These are phyloP conservation scores for Zosterops japonicus DNA, from an alignment of 2,113 vertebrate species.

Conservation along the genomic window DNA sequence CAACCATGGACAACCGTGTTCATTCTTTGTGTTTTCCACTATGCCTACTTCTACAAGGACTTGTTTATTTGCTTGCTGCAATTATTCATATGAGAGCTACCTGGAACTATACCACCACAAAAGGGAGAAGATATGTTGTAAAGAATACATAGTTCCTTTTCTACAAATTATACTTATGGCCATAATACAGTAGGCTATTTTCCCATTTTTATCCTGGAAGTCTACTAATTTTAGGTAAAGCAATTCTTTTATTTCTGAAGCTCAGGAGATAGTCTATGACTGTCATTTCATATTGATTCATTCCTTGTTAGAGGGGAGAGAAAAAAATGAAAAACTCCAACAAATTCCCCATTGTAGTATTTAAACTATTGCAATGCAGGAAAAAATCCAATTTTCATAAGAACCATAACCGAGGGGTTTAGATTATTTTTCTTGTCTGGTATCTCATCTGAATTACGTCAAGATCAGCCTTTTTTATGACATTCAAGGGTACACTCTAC, in stretches of 20 bases:
- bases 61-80: not conserved
- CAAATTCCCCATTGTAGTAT: rapidly evolving
- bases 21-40: not conserved
- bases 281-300: not conserved
- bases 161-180: not conserved
- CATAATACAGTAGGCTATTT: not conserved
- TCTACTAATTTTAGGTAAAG: not conserved
- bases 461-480: not conserved
- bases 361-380: not conserved
- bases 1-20: not conserved
- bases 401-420: rapidly evolving
- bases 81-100: not conserved
- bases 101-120: not conserved
- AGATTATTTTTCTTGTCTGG: not conserved
- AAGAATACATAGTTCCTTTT: not conserved
- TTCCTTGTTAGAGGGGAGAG: not conserved
- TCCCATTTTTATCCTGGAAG: not conserved
- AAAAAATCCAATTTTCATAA: not conserved
- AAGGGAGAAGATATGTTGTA: not conserved
- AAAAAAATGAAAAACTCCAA: rapidly evolving
- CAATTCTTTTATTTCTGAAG: not conserved
- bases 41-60: not conserved
- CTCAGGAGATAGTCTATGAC: not conserved
- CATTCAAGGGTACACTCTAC: not conserved
- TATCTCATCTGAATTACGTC: not conserved